Percentiles rank a stretch among this genome's conserved stretches.
Evolutionary conservation across 2,797 vertebrate species (phyloP).

Genomic region (Periophthalmus magnuspinnatus): DNA sequence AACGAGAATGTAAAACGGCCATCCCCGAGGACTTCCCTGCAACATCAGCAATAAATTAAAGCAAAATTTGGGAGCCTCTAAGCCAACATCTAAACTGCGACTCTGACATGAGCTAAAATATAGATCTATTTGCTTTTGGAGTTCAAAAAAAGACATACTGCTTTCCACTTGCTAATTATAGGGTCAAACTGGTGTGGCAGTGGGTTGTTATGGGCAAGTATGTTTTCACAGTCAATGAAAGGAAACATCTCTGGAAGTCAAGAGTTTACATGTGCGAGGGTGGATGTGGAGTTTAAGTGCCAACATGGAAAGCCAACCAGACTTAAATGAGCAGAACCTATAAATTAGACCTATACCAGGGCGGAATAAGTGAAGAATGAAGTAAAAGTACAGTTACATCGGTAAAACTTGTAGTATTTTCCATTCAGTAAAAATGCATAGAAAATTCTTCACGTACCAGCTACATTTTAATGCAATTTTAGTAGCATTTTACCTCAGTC

Average conservation of each 20-base stretch:
- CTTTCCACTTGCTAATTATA: constrained; percentile 18
- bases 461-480: too few relatives aligned
- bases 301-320: neutral
- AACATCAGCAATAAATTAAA: constrained; percentile 9
- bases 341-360: neutral
- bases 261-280: constrained; percentile 1
- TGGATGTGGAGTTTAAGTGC: constrained; percentile 2
- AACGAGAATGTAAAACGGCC: constrained; percentile 11
- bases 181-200: constrained; percentile 10
- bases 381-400: too few relatives aligned
- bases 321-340: neutral
- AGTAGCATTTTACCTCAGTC: too few relatives aligned
- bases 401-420: too few relatives aligned
- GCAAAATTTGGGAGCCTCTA: neutral
- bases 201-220: constrained; percentile 17
- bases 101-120: constrained; percentile 5
- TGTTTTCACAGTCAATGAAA: constrained; percentile 16
- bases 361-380: too few relatives aligned
- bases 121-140: constrained; percentile 10
- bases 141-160: neutral
- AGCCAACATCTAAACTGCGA: neutral
- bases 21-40: neutral
- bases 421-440: too few relatives aligned
- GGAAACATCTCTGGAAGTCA: constrained; percentile 13
- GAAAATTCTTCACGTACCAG: too few relatives aligned